Evolutionary conservation across 2,888 invertebrate genomes (phyloP).

Genomic region (Phasia obesa): DNA sequence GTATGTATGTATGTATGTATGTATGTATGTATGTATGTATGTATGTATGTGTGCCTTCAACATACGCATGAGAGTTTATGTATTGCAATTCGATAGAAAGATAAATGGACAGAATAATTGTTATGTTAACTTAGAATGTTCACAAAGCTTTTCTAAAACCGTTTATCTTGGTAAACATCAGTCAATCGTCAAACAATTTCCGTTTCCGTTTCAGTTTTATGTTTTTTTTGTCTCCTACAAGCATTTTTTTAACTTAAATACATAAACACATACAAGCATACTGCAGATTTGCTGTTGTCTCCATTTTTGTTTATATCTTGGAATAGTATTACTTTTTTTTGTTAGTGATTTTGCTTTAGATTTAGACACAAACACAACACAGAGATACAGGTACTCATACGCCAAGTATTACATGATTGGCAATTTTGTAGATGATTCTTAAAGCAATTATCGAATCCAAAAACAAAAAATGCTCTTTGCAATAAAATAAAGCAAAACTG

Average conservation of each 20-base stretch:
- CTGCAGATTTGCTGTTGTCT: conserved; percentile 35
- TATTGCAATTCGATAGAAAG: conserved; percentile 28
- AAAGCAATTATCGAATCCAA: conserved; percentile 60
- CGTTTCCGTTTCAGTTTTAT: conserved; percentile 49
- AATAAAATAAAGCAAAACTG: conserved; percentile 18
- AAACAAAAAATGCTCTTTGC: conserved; percentile 5
- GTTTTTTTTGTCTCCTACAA: conserved; percentile 13
- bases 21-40: too few species aligned
- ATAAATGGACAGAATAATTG: conserved; percentile 54
- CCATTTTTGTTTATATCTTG: not conserved
- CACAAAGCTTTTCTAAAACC: conserved; percentile 54
- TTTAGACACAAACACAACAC: not conserved
- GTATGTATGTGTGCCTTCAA: not conserved
- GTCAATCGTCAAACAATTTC: conserved; percentile 64
- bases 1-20: too few species aligned
- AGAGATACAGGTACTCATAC: conserved; percentile 2
- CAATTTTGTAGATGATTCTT: conserved; percentile 55
- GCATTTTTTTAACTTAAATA: not conserved
- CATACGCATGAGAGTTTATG: not conserved
- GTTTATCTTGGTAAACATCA: conserved; percentile 65
- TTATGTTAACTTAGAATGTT: conserved; percentile 50
- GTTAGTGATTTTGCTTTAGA: not conserved
- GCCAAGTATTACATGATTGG: conserved; percentile 35
- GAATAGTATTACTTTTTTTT: conserved; percentile 17
- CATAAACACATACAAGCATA: not conserved